These are phyloP conservation scores for Tokudaia tokunoshimensis DNA, from an alignment of 2,797 vertebrate species.

Conservation along the genomic window DNA sequence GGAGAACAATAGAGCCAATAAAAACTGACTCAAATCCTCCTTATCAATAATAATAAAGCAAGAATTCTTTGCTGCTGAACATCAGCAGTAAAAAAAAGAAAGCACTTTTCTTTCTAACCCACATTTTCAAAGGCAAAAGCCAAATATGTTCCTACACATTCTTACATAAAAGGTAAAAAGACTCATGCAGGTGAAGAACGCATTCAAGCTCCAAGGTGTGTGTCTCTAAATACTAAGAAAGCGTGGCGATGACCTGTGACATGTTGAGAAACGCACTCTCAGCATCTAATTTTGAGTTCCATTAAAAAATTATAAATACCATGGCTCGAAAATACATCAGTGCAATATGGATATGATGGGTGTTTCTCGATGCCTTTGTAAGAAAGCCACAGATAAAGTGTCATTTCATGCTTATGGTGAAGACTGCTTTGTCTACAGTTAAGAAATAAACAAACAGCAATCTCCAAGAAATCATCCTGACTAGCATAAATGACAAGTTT, in stretches of 20 bases:
- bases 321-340: not conserved
- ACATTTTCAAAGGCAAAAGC: conserved; percentile 51
- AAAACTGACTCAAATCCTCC: not conserved
- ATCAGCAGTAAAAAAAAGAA: not conserved
- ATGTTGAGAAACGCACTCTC: not conserved
- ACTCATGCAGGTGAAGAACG: not conserved
- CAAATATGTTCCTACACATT: not conserved
- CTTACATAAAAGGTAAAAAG: conserved; percentile 37
- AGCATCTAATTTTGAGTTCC: not conserved
- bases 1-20: not conserved
- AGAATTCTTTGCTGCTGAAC: not conserved
- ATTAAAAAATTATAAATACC: not conserved
- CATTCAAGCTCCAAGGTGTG: not conserved
- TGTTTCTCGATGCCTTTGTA: not conserved
- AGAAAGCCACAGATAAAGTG: not conserved
- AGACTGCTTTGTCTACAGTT: not conserved
- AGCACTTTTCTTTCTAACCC: not conserved
- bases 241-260: not conserved
- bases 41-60: conserved; percentile 27
- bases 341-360: not conserved
- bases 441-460: conserved; percentile 59
- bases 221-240: conserved; percentile 54
- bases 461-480: conserved; percentile 78
- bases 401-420: conserved; percentile 39
- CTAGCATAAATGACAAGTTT: conserved; percentile 67